phyloP scores from a whole-genome alignment of 2,797 vertebrate genomes.

The Graptemys geographica region DNA sequence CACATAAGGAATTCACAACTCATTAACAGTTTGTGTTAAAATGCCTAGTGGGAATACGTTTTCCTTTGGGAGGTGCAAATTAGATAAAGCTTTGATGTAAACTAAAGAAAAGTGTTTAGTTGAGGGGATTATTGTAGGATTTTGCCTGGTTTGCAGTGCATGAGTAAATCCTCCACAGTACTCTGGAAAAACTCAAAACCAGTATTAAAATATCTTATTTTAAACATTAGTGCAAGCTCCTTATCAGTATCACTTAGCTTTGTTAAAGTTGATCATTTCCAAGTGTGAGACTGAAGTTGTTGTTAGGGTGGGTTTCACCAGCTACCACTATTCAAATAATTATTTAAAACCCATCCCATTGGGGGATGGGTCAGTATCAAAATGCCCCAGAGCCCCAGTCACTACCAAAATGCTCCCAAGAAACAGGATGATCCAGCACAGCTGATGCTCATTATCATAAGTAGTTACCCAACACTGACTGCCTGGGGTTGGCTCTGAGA shows the following conservation, averaged over 20 bases:
- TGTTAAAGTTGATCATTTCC: not conserved
- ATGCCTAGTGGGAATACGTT: constrained; percentile 73
- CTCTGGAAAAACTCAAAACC: constrained; percentile 21
- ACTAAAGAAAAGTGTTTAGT: constrained; percentile 42
- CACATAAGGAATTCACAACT: constrained; percentile 78
- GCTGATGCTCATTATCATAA: not conserved
- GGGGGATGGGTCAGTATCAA: constrained; percentile 49
- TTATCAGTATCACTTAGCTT: constrained; percentile 9
- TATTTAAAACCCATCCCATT: constrained; percentile 23
- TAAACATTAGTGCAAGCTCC: not conserved
- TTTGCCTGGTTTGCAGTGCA: not conserved
- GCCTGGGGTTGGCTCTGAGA: not conserved
- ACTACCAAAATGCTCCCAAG: not conserved
- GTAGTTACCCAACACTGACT: not conserved
- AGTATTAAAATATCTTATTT: constrained; percentile 31
- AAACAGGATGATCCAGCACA: not conserved
- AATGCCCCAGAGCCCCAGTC: constrained; percentile 11
- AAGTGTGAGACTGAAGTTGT: not conserved
- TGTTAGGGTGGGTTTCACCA: constrained; percentile 53
- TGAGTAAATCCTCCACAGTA: constrained; percentile 12
- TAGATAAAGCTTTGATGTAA: constrained; percentile 46
- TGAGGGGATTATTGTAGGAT: constrained; percentile 6
- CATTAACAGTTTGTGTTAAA: constrained; percentile 78
- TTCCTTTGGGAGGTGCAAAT: constrained; percentile 59
- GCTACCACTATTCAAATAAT: constrained; percentile 32